Percentiles rank a stretch among this genome's conserved stretches.
Conservation (phyloP, 2,888 invertebrate species). For the Nezara viridula region DNA sequence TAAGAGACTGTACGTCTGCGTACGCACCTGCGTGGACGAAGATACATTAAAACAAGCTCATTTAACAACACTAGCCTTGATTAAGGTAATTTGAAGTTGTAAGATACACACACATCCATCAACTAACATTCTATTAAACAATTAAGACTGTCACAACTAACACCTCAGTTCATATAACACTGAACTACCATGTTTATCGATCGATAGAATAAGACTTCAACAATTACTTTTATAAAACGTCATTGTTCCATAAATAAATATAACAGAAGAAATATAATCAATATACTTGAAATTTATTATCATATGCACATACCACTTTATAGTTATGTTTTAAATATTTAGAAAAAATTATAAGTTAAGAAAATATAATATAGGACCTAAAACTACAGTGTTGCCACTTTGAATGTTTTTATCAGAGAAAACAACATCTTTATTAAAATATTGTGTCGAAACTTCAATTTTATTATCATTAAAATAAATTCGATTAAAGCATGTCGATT, state of each 20-base stretch:
- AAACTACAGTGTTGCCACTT: background rate
- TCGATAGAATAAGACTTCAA: conserved; percentile 62
- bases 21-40: conserved; percentile 92
- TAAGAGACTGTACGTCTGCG: conserved; percentile 87
- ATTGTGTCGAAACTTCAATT: background rate
- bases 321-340: background rate
- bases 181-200: conserved; percentile 66
- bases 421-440: background rate
- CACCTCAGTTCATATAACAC: conserved; percentile 63
- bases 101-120: background rate
- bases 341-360: background rate
- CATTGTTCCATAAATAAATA: conserved; percentile 15
- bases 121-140: conserved; percentile 21
- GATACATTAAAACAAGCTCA: conserved; percentile 66
- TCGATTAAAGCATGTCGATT: too few relatives aligned
- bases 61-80: conserved; percentile 52
- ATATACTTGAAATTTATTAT: background rate
- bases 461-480: background rate
- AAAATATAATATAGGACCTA: background rate
- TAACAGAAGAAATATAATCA: background rate
- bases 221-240: conserved; percentile 49
- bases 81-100: background rate
- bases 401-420: background rate
- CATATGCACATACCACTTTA: background rate
- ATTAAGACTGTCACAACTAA: conserved; percentile 52